phyloP scores from a whole-genome alignment of 2,113 vertebrate genomes.

The Megaceryle maxima region DNA sequence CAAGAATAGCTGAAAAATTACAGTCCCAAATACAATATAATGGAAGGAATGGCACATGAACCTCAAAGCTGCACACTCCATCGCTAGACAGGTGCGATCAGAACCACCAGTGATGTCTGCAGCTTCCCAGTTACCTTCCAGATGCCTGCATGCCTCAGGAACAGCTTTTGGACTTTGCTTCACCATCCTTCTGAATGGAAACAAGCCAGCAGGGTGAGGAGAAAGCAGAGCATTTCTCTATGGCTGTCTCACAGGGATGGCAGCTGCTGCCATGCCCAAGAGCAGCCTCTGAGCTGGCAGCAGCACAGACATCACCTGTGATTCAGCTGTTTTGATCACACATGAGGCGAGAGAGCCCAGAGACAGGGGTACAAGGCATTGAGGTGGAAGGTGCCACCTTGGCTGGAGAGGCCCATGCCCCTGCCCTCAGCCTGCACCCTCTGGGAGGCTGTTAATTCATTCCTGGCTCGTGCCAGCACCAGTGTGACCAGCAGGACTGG shows the following conservation, averaged over 20 bases:
- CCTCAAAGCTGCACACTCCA: neutral
- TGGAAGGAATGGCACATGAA: neutral
- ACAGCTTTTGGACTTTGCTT: neutral
- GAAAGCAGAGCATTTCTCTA: fast-evolving
- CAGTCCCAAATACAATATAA: neutral
- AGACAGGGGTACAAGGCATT: fast-evolving
- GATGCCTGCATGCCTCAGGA: neutral
- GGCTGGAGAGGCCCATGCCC: neutral
- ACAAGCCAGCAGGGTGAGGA: neutral
- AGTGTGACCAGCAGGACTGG: neutral
- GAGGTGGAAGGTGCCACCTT: neutral
- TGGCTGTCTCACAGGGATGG: fast-evolving
- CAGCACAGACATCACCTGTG: slow-evolving; percentile 12
- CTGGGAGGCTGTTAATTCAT: neutral
- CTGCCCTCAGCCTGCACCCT: neutral
- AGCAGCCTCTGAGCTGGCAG: neutral
- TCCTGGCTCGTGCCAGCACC: neutral
- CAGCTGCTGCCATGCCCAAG: neutral
- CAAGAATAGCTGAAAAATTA: neutral
- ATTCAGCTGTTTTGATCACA: slow-evolving; percentile 49
- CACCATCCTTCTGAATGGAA: neutral
- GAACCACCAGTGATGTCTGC: neutral
- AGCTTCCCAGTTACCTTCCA: neutral
- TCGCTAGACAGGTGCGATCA: neutral
- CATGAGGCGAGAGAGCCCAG: fast-evolving